phyloP scores from a whole-genome alignment of 2,888 invertebrate genomes.

The Melanophora roralis region DNA sequence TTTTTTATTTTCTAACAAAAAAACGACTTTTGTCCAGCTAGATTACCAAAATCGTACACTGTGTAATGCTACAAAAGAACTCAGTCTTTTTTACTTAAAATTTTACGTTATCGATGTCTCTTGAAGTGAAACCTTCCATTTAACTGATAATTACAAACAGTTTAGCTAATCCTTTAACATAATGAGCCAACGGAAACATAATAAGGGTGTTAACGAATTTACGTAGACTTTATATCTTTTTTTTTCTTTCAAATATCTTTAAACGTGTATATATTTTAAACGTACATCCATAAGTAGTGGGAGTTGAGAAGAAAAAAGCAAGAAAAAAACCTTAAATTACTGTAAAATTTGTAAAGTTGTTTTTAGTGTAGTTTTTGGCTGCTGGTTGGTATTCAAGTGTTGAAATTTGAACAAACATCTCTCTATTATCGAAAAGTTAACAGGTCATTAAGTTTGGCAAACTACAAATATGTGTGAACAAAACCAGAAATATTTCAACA shows the following conservation, averaged over 20 bases:
- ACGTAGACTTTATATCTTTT: conserved; percentile 24
- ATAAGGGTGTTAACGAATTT: conserved; percentile 49
- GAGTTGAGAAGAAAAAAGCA: conserved; percentile 14
- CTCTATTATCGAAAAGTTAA: conserved; percentile 76
- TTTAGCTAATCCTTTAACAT: conserved; percentile 59
- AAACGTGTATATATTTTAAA: too few species aligned
- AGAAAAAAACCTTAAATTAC: conserved; percentile 18
- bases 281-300: too few species aligned
- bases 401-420: conserved; percentile 51
- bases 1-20: too few species aligned
- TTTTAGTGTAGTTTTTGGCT: conserved; percentile 33
- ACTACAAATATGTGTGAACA: conserved; percentile 62
- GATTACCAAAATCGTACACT: too few species aligned
- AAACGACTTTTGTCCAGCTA: too few species aligned
- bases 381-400: conserved; percentile 48
- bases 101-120: conserved; percentile 38
- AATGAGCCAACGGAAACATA: conserved; percentile 61
- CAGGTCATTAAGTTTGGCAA: conserved; percentile 76
- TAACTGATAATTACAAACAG: conserved; percentile 58
- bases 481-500: conserved; percentile 23
- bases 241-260: conserved; percentile 6
- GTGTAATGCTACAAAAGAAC: background rate
- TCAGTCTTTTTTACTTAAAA: conserved; percentile 37
- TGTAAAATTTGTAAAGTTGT: conserved; percentile 33
- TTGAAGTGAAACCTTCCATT: conserved; percentile 47